Evolutionary conservation across 2,113 vertebrate species (phyloP), one percentile per base, ranked within the genome.

Genomic region (Brachypodius melanocephalos): DNA sequence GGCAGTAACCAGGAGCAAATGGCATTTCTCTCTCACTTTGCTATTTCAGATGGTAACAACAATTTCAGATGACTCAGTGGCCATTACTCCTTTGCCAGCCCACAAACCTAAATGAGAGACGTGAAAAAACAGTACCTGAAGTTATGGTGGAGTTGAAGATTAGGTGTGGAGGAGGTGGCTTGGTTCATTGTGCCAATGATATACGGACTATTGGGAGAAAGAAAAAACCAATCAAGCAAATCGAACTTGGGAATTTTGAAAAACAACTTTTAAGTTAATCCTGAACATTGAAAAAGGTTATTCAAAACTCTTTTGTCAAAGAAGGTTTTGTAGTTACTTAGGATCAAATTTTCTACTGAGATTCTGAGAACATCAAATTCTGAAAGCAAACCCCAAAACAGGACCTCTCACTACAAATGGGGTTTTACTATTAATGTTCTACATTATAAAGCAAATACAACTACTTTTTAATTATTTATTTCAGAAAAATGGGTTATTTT

Each of bases 181-280:
- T 99, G 99, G 98, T 99, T 99, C 99, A 99, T 99, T 17, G 99
- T 99, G 89, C 99, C 99, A 24, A 99, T 99, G 85, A 99, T 99
- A 72, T 99, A 99, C 0, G 99, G 99, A 49, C 99, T 99, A 86
- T 32, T 51, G 67, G 54, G 38, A 49, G 22, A 17, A 62, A 36
- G n/a, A 52, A 32, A 52, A 49, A 42, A n/a, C n/a, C n/a, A 46
- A 42, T 2, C 10, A 77, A 65, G 38, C 5, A 82, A 82, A 76
- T 58, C 20, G 38, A 42, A 87, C 12, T n/a, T 48, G 31, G 9
- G 25, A 42, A 46, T 29, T 62, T 46, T n/a, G 28, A 54, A 66
- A 85, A 77, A 10, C 8, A 43, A 54, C n/a, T 32, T 75, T 45
- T 76, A 34, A 55, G 49, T 20, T 36, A 76, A 36, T 43, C 12